Base-by-base conservation (phyloP, 2,113 vertebrate genomes). In the Tamias sibiricus region DNA sequence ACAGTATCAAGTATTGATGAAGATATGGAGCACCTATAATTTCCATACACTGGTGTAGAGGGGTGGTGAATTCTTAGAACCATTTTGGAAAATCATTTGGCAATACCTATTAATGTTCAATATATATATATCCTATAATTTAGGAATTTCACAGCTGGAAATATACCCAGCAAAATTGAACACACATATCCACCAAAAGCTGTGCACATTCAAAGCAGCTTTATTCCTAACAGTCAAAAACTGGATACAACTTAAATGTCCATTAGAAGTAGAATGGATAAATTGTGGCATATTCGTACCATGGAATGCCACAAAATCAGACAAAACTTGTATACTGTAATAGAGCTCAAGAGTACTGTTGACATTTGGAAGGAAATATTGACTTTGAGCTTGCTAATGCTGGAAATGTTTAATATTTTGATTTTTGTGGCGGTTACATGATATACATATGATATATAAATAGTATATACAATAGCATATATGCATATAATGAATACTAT, bases 351-450 rank as follows among this genome's bases (percentile, higher is more conserved):
- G 59, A 92, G 72, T 77, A 72, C 2, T 52, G 44, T 32, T 64
- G 49, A 91, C 52, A 57, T 95, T 77, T 91, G 47, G 91, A 94
- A 57, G 40, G 9, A 42, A 69, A 68, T 62, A 62, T 62, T 90
- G 69, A 59, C 16, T 83, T 40, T 47, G 10, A 87, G 20, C 32
- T 92, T 94, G 30, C 24, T 64, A 92, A 94, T 92, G 30, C 86
- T 91, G 75, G 59, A 74, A 80, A 54, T 69, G 49, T 30, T 88
- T 44, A 79, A 26, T 79, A 91, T 42, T 64, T 89, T 90, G 20
- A 87, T 71, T 26, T 94, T 44, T 40, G 66, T 57, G 40, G 32
- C 42, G 6, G 57, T 84, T 79, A 90, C 72, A 72, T 57, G 57
- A 20, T 59, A 32, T 8, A 76, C 26, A 49, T 40, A 68, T 49